A percentile compares a stretch with the other conserved stretches of the same genome.
Conservation (phyloP, 2,797 vertebrate genomes). For the Scomberomorus guttatus region DNA sequence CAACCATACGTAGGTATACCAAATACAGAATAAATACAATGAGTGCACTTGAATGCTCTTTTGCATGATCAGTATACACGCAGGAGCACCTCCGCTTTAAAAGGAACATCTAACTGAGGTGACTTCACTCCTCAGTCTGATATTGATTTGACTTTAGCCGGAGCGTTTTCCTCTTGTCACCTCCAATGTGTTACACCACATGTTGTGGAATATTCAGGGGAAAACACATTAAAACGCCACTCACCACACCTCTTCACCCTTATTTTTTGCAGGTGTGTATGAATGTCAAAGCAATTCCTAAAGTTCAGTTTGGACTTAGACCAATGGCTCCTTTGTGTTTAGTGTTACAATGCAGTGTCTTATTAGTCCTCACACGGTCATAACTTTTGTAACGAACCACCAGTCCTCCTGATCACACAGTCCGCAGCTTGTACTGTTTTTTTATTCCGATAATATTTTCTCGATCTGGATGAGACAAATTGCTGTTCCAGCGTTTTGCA, state of each 20-base stretch:
- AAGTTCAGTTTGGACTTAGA: background rate
- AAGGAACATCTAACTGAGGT: slow-evolving; percentile 16
- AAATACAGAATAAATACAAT: background rate
- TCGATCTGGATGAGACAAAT: background rate
- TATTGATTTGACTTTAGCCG: slow-evolving; percentile 47
- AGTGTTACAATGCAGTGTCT: background rate
- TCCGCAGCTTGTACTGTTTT: background rate
- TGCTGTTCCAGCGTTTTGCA: background rate
- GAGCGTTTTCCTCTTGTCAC: slow-evolving; percentile 65
- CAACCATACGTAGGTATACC: background rate
- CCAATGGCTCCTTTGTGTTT: background rate
- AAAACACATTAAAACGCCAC: background rate
- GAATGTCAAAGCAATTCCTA: background rate
- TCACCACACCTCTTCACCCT: background rate
- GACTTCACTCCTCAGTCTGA: slow-evolving; percentile 19
- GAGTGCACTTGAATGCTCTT: background rate
- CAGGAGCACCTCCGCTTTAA: slow-evolving; percentile 20
- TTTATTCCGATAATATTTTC: background rate
- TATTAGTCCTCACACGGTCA: background rate
- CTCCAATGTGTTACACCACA: slow-evolving; percentile 48
- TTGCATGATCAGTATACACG: background rate
- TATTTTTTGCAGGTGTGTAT: background rate
- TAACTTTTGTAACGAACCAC: background rate
- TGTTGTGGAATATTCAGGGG: slow-evolving; percentile 38
- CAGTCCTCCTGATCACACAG: background rate